Evolutionary conservation across 2,113 vertebrate genomes (phyloP).

Genomic region (Gobio gobio): DNA sequence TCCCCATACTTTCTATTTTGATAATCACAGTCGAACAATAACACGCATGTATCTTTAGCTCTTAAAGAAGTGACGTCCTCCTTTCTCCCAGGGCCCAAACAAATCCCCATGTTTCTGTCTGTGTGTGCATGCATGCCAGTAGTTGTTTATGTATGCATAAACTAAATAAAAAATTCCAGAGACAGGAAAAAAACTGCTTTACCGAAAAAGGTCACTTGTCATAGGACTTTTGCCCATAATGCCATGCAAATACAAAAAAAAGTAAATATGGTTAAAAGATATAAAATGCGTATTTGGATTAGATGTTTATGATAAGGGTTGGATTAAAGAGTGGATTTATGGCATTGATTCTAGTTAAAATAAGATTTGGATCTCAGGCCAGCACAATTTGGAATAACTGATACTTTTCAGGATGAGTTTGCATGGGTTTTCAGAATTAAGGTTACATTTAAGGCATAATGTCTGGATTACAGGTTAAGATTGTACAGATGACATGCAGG

Average conservation of each 20-base stretch:
- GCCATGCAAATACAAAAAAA: not conserved
- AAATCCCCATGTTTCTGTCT: constrained; percentile 19
- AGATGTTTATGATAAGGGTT: not conserved
- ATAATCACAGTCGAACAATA: not conserved
- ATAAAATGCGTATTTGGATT: not conserved
- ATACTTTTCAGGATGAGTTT: not conserved
- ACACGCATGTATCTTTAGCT: constrained; percentile 6
- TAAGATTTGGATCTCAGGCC: not conserved
- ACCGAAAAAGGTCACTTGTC: not conserved
- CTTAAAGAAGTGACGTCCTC: not conserved
- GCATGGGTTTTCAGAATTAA: not conserved
- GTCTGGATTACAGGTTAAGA: not conserved
- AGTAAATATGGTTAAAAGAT: too few species aligned
- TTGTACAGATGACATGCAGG: not conserved
- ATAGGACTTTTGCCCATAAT: not conserved
- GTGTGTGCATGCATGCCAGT: constrained; percentile 35
- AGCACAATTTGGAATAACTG: not conserved
- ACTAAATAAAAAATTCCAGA: not conserved
- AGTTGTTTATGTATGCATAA: constrained; percentile 6
- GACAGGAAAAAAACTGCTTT: not conserved
- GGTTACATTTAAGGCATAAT: not conserved
- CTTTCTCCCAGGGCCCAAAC: not conserved
- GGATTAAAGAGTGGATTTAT: not conserved
- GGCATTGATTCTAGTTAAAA: not conserved
- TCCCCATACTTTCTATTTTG: not conserved